Conservation (phyloP, 2,113 vertebrate genomes). For the Illadopsis cleaveri region DNA sequence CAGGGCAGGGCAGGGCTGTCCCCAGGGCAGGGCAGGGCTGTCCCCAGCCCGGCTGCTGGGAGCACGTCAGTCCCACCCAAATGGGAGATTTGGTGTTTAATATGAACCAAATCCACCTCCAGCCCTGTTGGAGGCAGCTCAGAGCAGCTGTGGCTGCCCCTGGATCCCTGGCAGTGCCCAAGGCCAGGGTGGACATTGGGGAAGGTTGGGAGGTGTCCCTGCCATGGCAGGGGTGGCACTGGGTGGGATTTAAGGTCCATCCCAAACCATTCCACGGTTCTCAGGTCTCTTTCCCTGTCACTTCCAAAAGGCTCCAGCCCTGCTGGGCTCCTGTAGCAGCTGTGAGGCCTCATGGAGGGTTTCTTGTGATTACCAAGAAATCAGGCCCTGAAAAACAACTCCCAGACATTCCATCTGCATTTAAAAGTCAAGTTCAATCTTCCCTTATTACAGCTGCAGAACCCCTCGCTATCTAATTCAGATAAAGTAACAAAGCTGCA, state of each 20-base stretch:
- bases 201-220: background rate
- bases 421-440: background rate
- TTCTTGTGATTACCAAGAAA: background rate
- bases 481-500: constrained; percentile 12
- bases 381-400: background rate
- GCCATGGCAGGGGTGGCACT: background rate
- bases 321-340: background rate
- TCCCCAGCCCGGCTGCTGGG: background rate
- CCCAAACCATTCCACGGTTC: background rate
- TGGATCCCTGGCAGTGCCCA: background rate
- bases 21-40: background rate
- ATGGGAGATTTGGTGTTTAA: fast-evolving
- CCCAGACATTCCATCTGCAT: background rate
- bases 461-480: background rate
- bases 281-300: background rate
- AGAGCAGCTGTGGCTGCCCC: background rate
- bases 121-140: background rate
- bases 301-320: background rate
- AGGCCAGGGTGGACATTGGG: background rate
- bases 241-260: fast-evolving
- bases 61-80: background rate
- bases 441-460: background rate
- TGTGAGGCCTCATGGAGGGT: background rate
- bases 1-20: background rate
- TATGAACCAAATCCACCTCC: background rate